Base-by-base conservation (phyloP, 2,797 vertebrate species). In the Somateria mollissima region DNA sequence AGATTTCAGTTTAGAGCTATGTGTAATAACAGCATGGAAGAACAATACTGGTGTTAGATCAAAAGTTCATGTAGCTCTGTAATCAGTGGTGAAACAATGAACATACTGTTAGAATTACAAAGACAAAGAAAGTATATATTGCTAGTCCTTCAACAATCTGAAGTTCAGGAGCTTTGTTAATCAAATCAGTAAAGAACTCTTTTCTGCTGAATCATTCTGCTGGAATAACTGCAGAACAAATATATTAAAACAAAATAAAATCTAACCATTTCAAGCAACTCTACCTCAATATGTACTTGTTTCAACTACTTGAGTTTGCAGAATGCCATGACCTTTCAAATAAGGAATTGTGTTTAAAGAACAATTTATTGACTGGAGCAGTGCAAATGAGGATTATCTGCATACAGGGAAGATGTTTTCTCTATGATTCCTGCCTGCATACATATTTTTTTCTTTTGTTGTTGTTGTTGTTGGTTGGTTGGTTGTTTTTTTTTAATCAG, bases 201-300 rank as follows among this genome's bases (percentile, higher is more conserved):
- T 82, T 89, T 45, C 47, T 92, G 64, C 36, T 79, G 89, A 90
- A 70, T 84, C 30, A 62, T 92, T 71, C 47, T 84, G 4, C 39
- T 84, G 64, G 37, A 78, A 84, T 94, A 84, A 78, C 20, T 74
- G 45, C 75, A 90, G 28, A 89, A 89, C 30, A 90, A 76, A 70
- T 64, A 51, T 30, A 76, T 74, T 73, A 73, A 90, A 93, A 82
- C 19, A 91, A 87, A 80, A 77, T 28, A 87, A 21, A 87, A 94
- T 87, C 25, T 70, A 89, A 70, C 36, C 69, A 77, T 61, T 28
- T 53, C 58, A 19, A 74, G 17, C 10, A 77, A 54, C 10, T 45
- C 16, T 37, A 45, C 25, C 12, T 56, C 53, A 41, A 4, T 19
- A n/a, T 12, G 34, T 45, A 36, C 36, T 70, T 28, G 5, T 45